phyloP scores from a whole-genome alignment of 2,797 vertebrate genomes.

The Selene dorsalis region DNA sequence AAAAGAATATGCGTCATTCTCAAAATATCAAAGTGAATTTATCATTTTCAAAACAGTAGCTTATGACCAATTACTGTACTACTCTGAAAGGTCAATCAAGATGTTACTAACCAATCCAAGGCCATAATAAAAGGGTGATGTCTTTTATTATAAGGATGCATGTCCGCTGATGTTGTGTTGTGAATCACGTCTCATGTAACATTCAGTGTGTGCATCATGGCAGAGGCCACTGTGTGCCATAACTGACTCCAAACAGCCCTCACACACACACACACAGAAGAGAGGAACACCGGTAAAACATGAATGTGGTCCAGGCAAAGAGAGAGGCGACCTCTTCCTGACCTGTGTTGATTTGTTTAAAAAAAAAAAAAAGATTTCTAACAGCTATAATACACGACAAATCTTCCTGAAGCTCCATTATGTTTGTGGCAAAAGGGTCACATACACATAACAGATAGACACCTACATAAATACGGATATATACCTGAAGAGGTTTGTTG shows the following conservation, averaged over 20 bases:
- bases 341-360: conserved; percentile 19
- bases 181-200: conserved; percentile 63
- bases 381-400: not conserved
- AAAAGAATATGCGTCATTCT: too few relatives aligned
- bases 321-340: conserved; percentile 4
- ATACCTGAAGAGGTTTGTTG: not conserved
- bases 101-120: conserved; percentile 4
- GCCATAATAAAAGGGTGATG: not conserved
- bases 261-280: not conserved
- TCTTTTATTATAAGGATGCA: conserved; percentile 22
- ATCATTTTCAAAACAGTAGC: too few relatives aligned
- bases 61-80: not conserved
- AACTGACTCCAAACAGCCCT: conserved; percentile 30
- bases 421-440: not conserved
- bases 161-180: conserved; percentile 58
- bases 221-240: conserved; percentile 45
- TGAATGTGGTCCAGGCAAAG: conserved; percentile 10
- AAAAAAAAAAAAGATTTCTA: not conserved
- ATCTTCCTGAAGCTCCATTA: not conserved
- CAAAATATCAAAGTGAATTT: too few relatives aligned
- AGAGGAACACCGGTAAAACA: conserved; percentile 15
- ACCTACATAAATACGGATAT: not conserved
- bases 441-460: conserved; percentile 2
- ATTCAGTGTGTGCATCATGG: conserved; percentile 55
- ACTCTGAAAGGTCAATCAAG: not conserved